These are phyloP conservation scores for Octonoba sinensis DNA, from an alignment of 2,888 invertebrate species.

Conservation along the genomic window DNA sequence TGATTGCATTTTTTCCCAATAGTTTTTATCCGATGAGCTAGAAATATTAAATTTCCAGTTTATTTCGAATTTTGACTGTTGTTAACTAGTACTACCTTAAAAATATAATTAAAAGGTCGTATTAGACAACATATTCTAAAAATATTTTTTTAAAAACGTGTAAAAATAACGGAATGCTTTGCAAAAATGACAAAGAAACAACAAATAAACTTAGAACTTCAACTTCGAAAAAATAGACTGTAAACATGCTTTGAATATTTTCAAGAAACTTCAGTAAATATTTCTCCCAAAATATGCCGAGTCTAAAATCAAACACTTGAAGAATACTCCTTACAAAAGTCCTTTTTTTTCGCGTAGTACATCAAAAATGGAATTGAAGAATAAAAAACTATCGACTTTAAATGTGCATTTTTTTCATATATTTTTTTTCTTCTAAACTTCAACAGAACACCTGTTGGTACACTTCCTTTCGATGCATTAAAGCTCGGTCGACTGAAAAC, in stretches of 20 bases:
- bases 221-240: no score
- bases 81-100: no score
- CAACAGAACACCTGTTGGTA: conserved; percentile 8
- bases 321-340: not conserved
- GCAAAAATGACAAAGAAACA: no score
- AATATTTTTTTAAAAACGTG: no score
- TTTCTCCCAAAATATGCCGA: not conserved
- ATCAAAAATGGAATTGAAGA: conserved; percentile 4
- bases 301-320: not conserved
- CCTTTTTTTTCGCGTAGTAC: not conserved
- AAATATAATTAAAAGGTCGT: no score
- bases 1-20: no score
- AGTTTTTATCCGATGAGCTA: no score
- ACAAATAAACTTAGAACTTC: no score
- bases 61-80: no score
- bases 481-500: not conserved
- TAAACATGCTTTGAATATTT: no score
- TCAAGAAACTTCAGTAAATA: not conserved
- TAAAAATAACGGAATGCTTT: not conserved
- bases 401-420: not conserved
- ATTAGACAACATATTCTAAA: no score
- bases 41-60: no score
- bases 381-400: conserved; percentile 4
- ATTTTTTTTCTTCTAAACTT: not conserved
- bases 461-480: not conserved